phyloP scores from a whole-genome alignment of 2,888 invertebrate genomes.

The Idaea biselata region DNA sequence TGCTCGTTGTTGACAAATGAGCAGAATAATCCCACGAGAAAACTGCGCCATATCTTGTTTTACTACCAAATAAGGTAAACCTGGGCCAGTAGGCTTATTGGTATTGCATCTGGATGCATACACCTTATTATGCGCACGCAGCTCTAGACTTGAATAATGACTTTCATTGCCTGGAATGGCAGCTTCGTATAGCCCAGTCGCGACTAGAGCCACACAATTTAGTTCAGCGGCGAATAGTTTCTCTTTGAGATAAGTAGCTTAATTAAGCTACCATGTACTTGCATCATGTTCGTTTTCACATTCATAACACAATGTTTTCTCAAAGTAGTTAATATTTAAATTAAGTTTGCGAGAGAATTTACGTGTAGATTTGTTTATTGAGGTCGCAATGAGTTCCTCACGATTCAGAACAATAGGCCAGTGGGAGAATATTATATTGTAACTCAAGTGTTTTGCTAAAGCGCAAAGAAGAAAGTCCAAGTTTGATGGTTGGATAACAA shows the following conservation, averaged over 20 bases:
- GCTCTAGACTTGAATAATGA: constrained; percentile 54
- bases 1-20: constrained; percentile 39
- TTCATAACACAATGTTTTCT: constrained; percentile 6
- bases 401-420: constrained; percentile 40
- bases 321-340: constrained; percentile 17
- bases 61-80: constrained; percentile 55
- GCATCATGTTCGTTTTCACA: constrained; percentile 16
- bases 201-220: constrained; percentile 18
- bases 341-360: constrained; percentile 24
- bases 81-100: constrained; percentile 45
- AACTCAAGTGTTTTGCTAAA: constrained; percentile 28
- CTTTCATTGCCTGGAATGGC: constrained; percentile 75
- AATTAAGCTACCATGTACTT: constrained; percentile 4
- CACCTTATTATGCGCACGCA: constrained; percentile 32
- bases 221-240: constrained; percentile 41
- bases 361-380: constrained; percentile 43
- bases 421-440: constrained; percentile 38
- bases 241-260: constrained; percentile 34
- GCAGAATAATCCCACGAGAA: constrained; percentile 53
- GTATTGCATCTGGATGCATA: constrained; percentile 40
- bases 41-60: constrained; percentile 46
- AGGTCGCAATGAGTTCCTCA: constrained; percentile 50
- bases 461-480: neutral
- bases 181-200: constrained; percentile 48
- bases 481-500: neutral